A percentile compares a stretch with the other conserved stretches of the same genome.
Conservation (phyloP, 2,888 invertebrate species). For the Anaspis maculata region DNA sequence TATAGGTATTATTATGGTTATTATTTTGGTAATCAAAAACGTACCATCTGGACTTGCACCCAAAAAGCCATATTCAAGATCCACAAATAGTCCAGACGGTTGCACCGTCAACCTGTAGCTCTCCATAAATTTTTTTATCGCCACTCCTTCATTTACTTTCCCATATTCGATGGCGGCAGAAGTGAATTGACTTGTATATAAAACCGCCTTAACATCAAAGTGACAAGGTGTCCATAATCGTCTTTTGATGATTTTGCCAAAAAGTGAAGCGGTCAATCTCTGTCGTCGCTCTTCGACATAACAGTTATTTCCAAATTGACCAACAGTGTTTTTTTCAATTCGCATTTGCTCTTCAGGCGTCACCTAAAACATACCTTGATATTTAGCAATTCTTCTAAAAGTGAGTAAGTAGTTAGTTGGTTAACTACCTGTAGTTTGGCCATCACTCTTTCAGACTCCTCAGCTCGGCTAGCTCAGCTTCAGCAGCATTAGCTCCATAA, state of each 20-base stretch:
- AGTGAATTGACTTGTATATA: not conserved
- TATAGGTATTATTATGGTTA: no score
- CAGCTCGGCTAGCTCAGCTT: no score
- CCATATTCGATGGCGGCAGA: constrained; percentile 6
- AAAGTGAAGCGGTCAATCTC: constrained; percentile 7
- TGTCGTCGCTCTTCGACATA: constrained; percentile 2
- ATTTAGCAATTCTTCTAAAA: not conserved
- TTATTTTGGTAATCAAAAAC: no score
- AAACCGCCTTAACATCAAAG: constrained; percentile 1
- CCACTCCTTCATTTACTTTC: constrained; percentile 5
- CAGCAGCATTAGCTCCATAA: no score
- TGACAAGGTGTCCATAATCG: constrained; percentile 3
- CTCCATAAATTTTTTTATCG: constrained; percentile 3
- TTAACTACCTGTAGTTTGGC: no score
- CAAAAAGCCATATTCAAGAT: constrained; percentile 6
- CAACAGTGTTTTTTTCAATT: constrained; percentile 1
- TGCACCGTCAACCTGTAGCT: not conserved
- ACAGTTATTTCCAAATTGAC: constrained; percentile 6
- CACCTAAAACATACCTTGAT: not conserved
- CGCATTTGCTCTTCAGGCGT: constrained; percentile 1
- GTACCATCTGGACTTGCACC: constrained; percentile 6
- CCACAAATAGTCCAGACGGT: constrained; percentile 4
- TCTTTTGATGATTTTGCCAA: constrained; percentile 6
- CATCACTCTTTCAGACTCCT: no score
- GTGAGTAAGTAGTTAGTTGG: not conserved